Percentiles rank a stretch among this genome's conserved stretches.
These are phyloP conservation scores for Clarias platycephalus DNA, from an alignment of 2,797 vertebrate genomes.

Conservation along the genomic window DNA sequence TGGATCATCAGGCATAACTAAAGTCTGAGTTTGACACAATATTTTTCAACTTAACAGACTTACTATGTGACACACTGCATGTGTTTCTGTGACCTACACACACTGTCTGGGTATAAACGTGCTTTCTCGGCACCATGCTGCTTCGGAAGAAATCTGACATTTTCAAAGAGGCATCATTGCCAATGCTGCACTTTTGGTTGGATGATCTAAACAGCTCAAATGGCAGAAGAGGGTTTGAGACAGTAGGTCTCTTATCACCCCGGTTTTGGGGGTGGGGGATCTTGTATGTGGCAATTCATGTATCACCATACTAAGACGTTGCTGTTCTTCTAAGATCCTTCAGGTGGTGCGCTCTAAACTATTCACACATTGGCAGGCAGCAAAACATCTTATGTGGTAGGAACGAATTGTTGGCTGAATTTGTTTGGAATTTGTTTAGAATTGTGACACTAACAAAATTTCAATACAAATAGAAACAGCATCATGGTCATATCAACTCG, in stretches of 20 bases:
- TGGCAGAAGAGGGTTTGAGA: conserved; percentile 20
- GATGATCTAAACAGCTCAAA: conserved; percentile 61
- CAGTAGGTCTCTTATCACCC: conserved; percentile 34
- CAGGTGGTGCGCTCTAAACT: no score
- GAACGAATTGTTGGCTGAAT: no score
- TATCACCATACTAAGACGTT: no score
- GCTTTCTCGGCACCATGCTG: neutral
- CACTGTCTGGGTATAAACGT: neutral
- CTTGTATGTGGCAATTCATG: no score
- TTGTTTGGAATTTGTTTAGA: no score
- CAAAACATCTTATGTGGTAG: no score
- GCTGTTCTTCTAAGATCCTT: no score
- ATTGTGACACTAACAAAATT: no score
- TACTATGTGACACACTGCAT: neutral
- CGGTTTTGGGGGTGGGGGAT: neutral
- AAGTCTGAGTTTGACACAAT: neutral
- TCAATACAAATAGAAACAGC: no score
- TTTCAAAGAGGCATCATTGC: conserved; percentile 50
- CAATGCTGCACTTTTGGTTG: conserved; percentile 53
- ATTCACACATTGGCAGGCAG: no score
- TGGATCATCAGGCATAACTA: neutral
- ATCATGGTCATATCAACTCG: no score
- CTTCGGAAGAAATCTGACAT: conserved; percentile 3
- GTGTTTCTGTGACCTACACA: neutral
- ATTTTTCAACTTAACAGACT: neutral